These are phyloP conservation scores for Antechinus stuartii DNA, from an alignment of 2,113 vertebrate genomes.

Conservation along the genomic window DNA sequence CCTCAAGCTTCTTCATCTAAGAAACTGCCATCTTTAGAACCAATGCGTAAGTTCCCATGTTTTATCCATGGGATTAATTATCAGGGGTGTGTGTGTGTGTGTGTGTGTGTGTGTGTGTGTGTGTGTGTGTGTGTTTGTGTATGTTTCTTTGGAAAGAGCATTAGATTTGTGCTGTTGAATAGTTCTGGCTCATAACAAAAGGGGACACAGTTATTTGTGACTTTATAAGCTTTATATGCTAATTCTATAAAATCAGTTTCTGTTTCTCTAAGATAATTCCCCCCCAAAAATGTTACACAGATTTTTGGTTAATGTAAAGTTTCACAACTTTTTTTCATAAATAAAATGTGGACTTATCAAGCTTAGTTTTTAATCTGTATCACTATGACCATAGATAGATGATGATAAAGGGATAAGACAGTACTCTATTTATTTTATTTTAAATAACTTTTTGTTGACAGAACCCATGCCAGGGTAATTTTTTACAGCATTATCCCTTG, in stretches of 20 bases:
- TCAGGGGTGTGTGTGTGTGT: no score
- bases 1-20: background rate
- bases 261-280: constrained; percentile 48
- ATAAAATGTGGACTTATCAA: constrained; percentile 41
- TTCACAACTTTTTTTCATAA: constrained; percentile 31
- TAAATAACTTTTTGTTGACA: no score
- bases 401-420: background rate
- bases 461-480: no score
- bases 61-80: background rate
- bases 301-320: background rate
- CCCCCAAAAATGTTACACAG: background rate
- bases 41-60: constrained; percentile 75
- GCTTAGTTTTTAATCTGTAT: constrained; percentile 42
- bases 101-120: no score
- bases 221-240: background rate
- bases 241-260: constrained; percentile 19
- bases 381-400: background rate
- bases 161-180: background rate
- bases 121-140: no score
- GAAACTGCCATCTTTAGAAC: constrained; percentile 45
- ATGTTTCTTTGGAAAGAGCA: background rate
- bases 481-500: no score
- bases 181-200: no score
- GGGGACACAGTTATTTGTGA: constrained; percentile 14
- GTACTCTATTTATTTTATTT: no score